Evolutionary conservation across 2,113 vertebrate genomes (phyloP).

Genomic region (Drymodes brunneopygia): DNA sequence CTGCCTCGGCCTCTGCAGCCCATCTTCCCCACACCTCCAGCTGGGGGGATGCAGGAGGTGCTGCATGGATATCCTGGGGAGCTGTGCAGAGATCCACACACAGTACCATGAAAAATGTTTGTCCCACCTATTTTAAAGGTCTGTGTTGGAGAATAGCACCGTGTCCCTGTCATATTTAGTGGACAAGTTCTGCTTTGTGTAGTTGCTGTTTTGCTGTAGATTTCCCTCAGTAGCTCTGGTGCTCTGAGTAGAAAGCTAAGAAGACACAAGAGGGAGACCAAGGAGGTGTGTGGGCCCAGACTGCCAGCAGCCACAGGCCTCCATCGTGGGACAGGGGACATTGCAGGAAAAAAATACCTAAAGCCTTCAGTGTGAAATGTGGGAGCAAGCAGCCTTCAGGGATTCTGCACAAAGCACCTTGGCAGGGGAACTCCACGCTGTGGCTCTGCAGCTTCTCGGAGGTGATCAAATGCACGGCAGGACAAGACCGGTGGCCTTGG

Average conservation of each 20-base stretch:
- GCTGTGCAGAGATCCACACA: accelerated
- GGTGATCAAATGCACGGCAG: accelerated
- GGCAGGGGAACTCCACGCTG: accelerated
- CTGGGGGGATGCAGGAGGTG: not conserved
- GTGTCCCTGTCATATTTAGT: not conserved
- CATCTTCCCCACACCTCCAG: not conserved
- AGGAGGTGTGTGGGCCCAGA: accelerated
- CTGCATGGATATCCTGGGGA: not conserved
- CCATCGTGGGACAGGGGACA: not conserved
- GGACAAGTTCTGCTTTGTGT: not conserved
- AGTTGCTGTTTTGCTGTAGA: not conserved
- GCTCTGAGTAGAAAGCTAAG: not conserved
- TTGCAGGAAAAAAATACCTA: not conserved
- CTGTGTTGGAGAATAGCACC: not conserved
- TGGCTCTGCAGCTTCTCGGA: not conserved
- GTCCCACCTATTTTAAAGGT: not conserved
- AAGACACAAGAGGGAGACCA: not conserved
- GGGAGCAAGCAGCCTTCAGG: not conserved
- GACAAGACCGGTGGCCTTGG: accelerated
- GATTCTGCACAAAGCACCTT: not conserved
- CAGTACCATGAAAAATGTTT: not conserved
- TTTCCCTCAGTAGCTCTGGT: not conserved
- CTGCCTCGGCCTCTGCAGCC: not conserved
- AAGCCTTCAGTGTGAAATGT: not conserved
- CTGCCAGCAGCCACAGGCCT: not conserved